Conservation (phyloP, 2,797 vertebrate species). For the Sebastes diaconus region DNA sequence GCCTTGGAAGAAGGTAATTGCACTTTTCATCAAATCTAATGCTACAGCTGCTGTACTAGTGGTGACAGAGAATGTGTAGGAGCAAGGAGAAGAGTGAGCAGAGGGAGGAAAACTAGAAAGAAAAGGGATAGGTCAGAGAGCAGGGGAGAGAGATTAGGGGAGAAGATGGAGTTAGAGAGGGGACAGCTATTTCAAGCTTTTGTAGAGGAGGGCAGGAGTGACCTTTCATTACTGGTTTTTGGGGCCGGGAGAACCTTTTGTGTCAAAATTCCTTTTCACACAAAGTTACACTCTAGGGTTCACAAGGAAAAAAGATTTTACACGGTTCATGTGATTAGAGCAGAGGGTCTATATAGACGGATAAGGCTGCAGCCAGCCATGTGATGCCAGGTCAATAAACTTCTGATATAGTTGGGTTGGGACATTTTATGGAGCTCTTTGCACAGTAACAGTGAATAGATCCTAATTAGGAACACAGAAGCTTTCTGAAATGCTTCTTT, state of each 20-base stretch:
- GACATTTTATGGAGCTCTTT: background rate
- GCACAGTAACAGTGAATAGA: background rate
- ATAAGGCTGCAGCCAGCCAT: background rate
- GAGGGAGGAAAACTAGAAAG: background rate
- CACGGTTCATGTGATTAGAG: background rate
- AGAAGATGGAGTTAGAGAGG: background rate
- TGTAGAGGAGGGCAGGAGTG: background rate
- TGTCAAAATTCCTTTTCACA: background rate
- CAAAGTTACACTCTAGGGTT: background rate
- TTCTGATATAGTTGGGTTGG: background rate
- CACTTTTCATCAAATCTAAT: background rate
- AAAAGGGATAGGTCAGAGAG: background rate
- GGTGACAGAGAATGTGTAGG: background rate
- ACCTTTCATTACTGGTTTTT: constrained; percentile 5
- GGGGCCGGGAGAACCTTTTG: background rate
- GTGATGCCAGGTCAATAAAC: background rate
- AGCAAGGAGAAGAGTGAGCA: background rate
- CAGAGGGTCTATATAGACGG: background rate
- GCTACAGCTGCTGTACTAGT: background rate
- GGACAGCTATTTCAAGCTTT: constrained; percentile 19
- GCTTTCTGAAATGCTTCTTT: background rate
- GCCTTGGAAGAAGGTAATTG: too few species aligned
- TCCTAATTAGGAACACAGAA: background rate
- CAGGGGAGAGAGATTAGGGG: background rate
- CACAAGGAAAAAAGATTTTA: background rate